These are phyloP conservation scores for Phalacrocorax carbo DNA, from an alignment of 2,113 vertebrate genomes.

Conservation along the genomic window DNA sequence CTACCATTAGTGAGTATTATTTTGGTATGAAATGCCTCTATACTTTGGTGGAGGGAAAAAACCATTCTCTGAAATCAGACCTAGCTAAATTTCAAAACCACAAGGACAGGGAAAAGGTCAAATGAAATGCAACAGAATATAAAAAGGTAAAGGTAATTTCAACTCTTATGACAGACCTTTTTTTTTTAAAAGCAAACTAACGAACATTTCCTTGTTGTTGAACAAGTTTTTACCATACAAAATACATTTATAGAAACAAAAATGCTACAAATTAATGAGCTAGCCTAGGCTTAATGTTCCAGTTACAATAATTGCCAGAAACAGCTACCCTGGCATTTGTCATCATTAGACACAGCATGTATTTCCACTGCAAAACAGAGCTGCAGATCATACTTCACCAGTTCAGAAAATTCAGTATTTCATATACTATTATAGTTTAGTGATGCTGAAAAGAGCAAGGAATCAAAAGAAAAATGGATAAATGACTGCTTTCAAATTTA, in stretches of 20 bases:
- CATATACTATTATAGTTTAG: background rate
- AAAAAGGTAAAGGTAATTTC: background rate
- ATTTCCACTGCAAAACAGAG: background rate
- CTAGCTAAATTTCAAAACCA: background rate
- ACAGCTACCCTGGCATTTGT: background rate
- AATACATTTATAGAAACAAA: background rate
- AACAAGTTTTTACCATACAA: background rate
- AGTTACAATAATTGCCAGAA: background rate
- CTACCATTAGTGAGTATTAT: background rate
- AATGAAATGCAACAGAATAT: background rate
- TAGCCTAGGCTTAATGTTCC: background rate
- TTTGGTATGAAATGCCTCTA: background rate
- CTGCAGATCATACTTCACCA: background rate
- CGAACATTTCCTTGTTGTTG: background rate
- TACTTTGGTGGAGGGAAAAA: background rate
- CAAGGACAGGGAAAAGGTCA: background rate
- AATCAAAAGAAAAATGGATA: background rate
- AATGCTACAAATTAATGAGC: background rate
- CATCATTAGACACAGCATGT: background rate
- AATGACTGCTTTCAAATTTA: background rate
- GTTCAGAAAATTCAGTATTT: background rate
- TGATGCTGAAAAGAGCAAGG: background rate
- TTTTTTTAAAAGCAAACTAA: background rate
- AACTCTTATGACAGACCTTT: background rate
- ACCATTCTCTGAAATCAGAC: background rate